A percentile compares a stretch with the other conserved stretches of the same genome.
Evolutionary conservation across 2,113 vertebrate genomes (phyloP).

Genomic region (Equus quagga): DNA sequence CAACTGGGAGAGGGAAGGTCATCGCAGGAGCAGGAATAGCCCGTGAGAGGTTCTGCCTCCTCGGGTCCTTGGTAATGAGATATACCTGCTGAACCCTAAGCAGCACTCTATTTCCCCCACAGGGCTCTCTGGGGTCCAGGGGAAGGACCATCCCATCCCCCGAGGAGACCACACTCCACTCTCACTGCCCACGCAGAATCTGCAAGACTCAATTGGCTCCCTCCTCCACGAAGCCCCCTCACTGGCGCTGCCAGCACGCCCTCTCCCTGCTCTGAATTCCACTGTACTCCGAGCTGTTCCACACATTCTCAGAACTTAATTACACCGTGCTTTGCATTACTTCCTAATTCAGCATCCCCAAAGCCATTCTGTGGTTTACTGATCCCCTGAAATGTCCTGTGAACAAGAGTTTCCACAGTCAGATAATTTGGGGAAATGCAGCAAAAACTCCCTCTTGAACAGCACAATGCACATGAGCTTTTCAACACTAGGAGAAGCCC

Average conservation of each 20-base stretch:
- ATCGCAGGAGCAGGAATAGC: not conserved
- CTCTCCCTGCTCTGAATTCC: not conserved
- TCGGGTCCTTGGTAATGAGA: not conserved
- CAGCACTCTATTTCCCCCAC: no score
- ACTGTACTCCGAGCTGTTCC: not conserved
- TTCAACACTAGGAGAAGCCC: not conserved
- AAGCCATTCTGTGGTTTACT: not conserved
- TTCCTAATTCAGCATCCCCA: not conserved
- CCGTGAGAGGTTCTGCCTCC: not conserved
- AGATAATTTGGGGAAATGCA: not conserved
- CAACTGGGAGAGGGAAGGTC: not conserved
- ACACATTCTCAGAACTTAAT: not conserved
- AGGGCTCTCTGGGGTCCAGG: not conserved
- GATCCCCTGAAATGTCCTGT: not conserved
- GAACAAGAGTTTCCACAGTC: not conserved
- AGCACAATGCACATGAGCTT: fast-evolving
- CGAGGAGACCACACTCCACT: not conserved
- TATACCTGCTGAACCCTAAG: not conserved
- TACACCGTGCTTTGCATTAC: not conserved
- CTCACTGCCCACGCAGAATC: not conserved
- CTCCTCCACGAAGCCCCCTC: not conserved
- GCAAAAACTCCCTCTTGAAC: not conserved
- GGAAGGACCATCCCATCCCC: not conserved
- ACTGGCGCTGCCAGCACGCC: not conserved
- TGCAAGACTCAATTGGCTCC: not conserved